These are phyloP conservation scores for Tetheella fluctuosa DNA, from an alignment of 2,888 invertebrate genomes.

Conservation along the genomic window DNA sequence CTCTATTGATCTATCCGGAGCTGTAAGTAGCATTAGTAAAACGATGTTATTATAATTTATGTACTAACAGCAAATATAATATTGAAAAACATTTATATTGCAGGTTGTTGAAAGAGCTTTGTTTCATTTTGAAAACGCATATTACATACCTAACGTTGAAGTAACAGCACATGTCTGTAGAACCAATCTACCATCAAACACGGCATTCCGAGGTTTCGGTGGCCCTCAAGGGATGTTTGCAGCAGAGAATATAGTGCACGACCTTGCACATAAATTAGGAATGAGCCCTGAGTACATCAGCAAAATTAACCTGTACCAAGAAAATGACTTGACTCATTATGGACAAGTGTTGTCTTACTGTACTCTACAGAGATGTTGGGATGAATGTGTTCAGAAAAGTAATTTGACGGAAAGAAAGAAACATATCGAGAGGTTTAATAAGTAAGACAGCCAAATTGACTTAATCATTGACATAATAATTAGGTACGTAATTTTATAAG, in stretches of 20 bases:
- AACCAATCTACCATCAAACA: slow-evolving; percentile 96
- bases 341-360: slow-evolving; percentile 89
- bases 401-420: slow-evolving; percentile 84
- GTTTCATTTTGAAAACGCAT: slow-evolving; percentile 93
- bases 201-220: slow-evolving; percentile 96
- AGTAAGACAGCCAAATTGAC: slow-evolving; percentile 70
- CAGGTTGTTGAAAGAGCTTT: slow-evolving; percentile 93
- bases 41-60: slow-evolving; percentile 2
- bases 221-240: slow-evolving; percentile 96
- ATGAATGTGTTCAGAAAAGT: slow-evolving; percentile 88
- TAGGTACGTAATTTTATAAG: too few species aligned
- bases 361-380: slow-evolving; percentile 90
- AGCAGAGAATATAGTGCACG: slow-evolving; percentile 90
- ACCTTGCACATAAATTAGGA: slow-evolving; percentile 88
- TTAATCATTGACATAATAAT: too few species aligned
- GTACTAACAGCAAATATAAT: background rate
- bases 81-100: slow-evolving; percentile 28
- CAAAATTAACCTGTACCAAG: slow-evolving; percentile 90
- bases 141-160: slow-evolving; percentile 89
- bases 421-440: slow-evolving; percentile 88
- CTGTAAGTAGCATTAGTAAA: slow-evolving; percentile 83
- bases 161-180: slow-evolving; percentile 90
- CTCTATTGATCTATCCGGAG: slow-evolving; percentile 90
- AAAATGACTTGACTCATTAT: slow-evolving; percentile 91
- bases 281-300: slow-evolving; percentile 87